Evolutionary conservation across 2,113 vertebrate species (phyloP).

Genomic region (Xenopus laevis): DNA sequence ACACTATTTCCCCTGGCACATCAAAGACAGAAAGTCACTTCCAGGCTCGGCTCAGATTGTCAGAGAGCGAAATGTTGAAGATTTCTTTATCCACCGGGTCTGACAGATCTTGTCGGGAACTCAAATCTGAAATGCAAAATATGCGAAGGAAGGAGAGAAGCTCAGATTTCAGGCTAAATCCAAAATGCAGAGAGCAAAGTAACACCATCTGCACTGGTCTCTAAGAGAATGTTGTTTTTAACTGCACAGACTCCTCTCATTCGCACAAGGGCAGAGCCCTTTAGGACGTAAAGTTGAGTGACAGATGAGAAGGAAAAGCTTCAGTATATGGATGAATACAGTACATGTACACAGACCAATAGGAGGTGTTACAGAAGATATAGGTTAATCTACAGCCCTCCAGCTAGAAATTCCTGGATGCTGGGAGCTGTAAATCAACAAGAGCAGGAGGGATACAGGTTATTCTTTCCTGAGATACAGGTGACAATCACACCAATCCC

Average conservation of each 20-base stretch:
- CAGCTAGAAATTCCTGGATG: too few species aligned
- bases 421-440: too few species aligned
- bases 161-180: slow-evolving; percentile 30
- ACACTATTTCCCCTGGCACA: slow-evolving; percentile 8
- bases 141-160: slow-evolving; percentile 14
- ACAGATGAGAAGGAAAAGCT: neutral
- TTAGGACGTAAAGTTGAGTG: neutral
- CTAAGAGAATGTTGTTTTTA: slow-evolving; percentile 7
- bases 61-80: slow-evolving; percentile 9
- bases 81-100: slow-evolving; percentile 17
- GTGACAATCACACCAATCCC: too few species aligned
- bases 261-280: slow-evolving; percentile 18
- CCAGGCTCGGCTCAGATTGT: slow-evolving; percentile 10
- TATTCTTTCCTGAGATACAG: too few species aligned
- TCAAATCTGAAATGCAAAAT: slow-evolving; percentile 38
- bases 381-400: too few species aligned
- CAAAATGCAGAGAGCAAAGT: slow-evolving; percentile 28
- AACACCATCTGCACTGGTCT: slow-evolving; percentile 21
- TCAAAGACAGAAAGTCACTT: slow-evolving; percentile 24
- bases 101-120: slow-evolving; percentile 26
- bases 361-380: neutral
- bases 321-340: neutral
- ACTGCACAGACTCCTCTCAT: slow-evolving; percentile 15
- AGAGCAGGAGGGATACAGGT: too few species aligned
- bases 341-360: neutral